Evolutionary conservation across 2,113 vertebrate species (phyloP), one percentile per base, ranked within the genome.

Genomic region (Nothocercus nigrocapillus): DNA sequence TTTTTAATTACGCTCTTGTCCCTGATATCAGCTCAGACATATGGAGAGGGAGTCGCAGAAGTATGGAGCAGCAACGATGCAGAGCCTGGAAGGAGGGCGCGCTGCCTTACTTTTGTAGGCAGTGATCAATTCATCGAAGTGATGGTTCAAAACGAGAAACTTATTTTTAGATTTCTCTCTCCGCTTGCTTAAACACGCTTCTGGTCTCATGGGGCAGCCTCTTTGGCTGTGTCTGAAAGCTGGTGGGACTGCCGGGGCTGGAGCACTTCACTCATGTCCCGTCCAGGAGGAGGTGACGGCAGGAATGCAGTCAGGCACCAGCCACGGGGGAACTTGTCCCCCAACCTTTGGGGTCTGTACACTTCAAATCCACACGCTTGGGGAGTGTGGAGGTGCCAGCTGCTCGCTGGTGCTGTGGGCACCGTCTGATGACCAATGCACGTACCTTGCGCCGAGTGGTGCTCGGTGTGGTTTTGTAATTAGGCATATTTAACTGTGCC

Each of bases 401-500:
- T 72, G 28, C 51, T 84, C 1, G 1, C 77, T 30, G 69, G 78
- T 76, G 19, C 74, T 69, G n/a, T 16, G 81, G 68, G 85, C 62
- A 80, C 94, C 22, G 4, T 94, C 90, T 67, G 93, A 90, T 88
- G 92, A 69, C 78, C 1, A 2, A 86, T 54, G 63, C 61, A 4
- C 64, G 10, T 61, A 88, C 80, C 92, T 96, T 90, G 72, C 53
- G 21, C 49, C 49, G 21, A 20, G 91, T 69, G 80, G 83, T 85
- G 93, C 85, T 95, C 13, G 3, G 86, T 94, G 89, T 97, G 82
- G 82, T 98, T 98, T 97, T 95, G 90, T 97, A 97, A 97, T 98
- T 98, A 98, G 97, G 94, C 97, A 96, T 98, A 97, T 97, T 98
- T 97, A 97, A 94, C 95, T 96, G 95, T 95, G 91, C 97, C 97